Base-by-base conservation (phyloP, 1,140 invertebrate genomes). In the Papilio polyxenes region DNA sequence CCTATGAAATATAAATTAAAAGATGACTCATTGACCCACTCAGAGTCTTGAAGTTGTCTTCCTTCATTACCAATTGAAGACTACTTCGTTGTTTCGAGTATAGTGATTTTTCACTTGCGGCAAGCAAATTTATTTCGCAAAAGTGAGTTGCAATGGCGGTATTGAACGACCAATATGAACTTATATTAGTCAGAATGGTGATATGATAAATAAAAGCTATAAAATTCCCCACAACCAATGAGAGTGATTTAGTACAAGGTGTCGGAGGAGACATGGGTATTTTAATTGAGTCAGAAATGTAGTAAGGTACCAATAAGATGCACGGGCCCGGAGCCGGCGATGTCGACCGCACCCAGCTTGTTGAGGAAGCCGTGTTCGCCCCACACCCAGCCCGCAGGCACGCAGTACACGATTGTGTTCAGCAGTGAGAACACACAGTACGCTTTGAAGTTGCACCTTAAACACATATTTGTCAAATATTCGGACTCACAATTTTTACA, bases 351-450 rank as follows among this genome's bases (percentile, higher is more conserved):
- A 1, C 98, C 98, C 84, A 98, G 84, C 74, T 96, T 95, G 82
- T 97, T 97, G 1, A 98, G 94, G 89, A 98, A 98, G 9, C 98
- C 98, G 85, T 98, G 97, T 69, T 97, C 96, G 1, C 97, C 97
- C 98, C 97, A 98, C 69, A 98, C 95, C 98, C 98, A 98, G n/a
- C 98, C 97, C n/a, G 98, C 98, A 1, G 98, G 98, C 81, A 99
- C 95, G 89, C 98, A 98, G 91, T 99, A 99, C 1, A 99, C 97
- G 1, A 98, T 94, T 0, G 98, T 99, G 87, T 99, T 99, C 1
- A 98, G 88, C 72, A 98, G 96, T 7, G 98, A 98, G 91, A 98
- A 98, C 4, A 99, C 82, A 85, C 98, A 98, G 88, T 99, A 98
- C 0, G 98, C 98, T 88, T 97, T 97, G 89, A 98, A 98, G 89